These are phyloP conservation scores for Bombycilla garrulus DNA, from an alignment of 2,113 vertebrate species.

Conservation along the genomic window DNA sequence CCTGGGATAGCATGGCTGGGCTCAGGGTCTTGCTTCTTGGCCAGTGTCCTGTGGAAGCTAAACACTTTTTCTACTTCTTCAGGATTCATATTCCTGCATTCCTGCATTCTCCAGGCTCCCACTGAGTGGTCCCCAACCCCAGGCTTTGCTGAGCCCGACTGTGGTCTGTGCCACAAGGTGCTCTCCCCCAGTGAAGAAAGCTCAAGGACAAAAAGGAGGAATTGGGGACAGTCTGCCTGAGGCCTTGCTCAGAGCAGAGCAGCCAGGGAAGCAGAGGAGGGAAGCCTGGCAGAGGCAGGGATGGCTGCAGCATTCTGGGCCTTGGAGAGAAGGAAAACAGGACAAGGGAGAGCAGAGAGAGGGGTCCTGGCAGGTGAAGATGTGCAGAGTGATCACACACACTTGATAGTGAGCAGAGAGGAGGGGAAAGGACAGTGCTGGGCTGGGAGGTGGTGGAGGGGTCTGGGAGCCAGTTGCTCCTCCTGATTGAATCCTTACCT, in stretches of 20 bases:
- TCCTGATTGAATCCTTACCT: neutral
- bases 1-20: neutral
- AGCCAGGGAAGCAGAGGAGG: neutral
- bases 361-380: neutral
- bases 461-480: neutral
- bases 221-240: neutral
- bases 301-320: neutral
- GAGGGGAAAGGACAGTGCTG: neutral
- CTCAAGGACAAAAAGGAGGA: neutral
- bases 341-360: neutral
- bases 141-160: neutral
- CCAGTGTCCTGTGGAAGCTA: neutral
- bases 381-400: rapidly evolving
- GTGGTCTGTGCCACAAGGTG: neutral
- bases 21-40: neutral
- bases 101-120: neutral
- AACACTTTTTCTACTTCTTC: neutral
- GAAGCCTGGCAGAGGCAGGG: neutral
- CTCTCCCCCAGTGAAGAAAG: neutral
- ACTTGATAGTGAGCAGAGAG: neutral
- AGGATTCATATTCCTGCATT: neutral
- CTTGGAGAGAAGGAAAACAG: neutral
- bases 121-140: neutral
- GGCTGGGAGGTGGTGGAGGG: neutral
- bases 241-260: neutral